Conservation (phyloP, 2,888 invertebrate species). For the Eustalomyia histrio region DNA sequence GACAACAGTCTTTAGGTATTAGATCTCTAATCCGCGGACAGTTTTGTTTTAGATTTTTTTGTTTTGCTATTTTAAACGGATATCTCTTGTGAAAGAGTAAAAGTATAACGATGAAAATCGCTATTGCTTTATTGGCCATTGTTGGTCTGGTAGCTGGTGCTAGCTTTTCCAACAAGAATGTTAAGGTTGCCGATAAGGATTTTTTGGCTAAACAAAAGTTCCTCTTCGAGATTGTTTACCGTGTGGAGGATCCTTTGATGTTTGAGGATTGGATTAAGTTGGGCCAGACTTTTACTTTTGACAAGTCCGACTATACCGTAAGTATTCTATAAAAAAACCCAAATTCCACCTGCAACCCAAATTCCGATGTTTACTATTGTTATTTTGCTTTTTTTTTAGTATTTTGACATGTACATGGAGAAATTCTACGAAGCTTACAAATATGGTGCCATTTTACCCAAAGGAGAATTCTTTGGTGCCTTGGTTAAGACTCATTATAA, state of each 20-base stretch:
- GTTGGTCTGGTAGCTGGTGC: slow-evolving; percentile 71
- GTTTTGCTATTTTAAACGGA: neutral
- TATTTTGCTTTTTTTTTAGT: slow-evolving; percentile 63
- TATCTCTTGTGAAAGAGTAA: slow-evolving; percentile 29
- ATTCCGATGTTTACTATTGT: neutral
- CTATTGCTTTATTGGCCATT: slow-evolving; percentile 72
- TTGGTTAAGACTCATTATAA: slow-evolving; percentile 80
- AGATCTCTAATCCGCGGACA: slow-evolving; percentile 67
- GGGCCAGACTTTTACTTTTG: slow-evolving; percentile 61
- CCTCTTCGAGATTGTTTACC: slow-evolving; percentile 67
- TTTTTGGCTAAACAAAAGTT: slow-evolving; percentile 68
- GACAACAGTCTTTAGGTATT: slow-evolving; percentile 71
- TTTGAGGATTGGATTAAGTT: slow-evolving; percentile 69
- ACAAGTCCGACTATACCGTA: slow-evolving; percentile 62
- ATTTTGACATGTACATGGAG: slow-evolving; percentile 68
- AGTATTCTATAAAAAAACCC: slow-evolving; percentile 12
- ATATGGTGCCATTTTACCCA: slow-evolving; percentile 79
- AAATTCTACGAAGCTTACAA: slow-evolving; percentile 67
- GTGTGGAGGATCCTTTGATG: slow-evolving; percentile 66
- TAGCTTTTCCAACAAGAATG: slow-evolving; percentile 40
- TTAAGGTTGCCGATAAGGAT: slow-evolving; percentile 66
- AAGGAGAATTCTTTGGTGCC: slow-evolving; percentile 81
- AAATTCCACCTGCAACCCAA: too few species aligned
- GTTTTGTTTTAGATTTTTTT: slow-evolving; percentile 52
- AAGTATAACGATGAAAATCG: slow-evolving; percentile 71